Evolutionary conservation across 2,888 invertebrate species (phyloP).

Genomic region (Nemurella pictetii): DNA sequence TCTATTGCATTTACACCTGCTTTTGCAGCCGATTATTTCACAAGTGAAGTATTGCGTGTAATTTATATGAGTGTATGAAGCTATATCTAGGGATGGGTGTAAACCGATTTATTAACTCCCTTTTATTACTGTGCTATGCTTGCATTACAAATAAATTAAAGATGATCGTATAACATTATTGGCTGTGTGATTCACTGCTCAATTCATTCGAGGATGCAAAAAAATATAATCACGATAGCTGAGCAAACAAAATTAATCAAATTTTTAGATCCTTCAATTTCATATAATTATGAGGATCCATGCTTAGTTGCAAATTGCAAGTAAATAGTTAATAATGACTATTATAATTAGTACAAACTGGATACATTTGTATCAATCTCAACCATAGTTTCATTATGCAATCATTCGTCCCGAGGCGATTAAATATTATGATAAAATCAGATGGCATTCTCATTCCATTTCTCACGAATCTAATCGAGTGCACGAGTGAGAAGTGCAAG

Average conservation of each 20-base stretch:
- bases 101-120: no score
- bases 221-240: no score
- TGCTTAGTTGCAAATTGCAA: no score
- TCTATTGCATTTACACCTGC: slow-evolving; percentile 17
- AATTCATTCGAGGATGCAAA: no score
- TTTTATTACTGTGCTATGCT: no score
- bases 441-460: background rate
- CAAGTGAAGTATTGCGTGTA: background rate
- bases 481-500: background rate
- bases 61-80: background rate
- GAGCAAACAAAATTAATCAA: no score
- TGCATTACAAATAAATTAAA: background rate
- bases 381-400: background rate
- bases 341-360: background rate
- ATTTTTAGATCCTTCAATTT: no score
- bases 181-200: no score
- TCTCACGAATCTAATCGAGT: background rate
- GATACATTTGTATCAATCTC: background rate
- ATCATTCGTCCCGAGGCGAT: background rate
- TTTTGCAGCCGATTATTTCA: background rate
- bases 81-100: background rate
- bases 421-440: background rate
- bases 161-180: no score
- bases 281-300: no score
- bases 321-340: no score